phyloP scores from a whole-genome alignment of 2,113 vertebrate genomes.

The Sphyrna mokarran region DNA sequence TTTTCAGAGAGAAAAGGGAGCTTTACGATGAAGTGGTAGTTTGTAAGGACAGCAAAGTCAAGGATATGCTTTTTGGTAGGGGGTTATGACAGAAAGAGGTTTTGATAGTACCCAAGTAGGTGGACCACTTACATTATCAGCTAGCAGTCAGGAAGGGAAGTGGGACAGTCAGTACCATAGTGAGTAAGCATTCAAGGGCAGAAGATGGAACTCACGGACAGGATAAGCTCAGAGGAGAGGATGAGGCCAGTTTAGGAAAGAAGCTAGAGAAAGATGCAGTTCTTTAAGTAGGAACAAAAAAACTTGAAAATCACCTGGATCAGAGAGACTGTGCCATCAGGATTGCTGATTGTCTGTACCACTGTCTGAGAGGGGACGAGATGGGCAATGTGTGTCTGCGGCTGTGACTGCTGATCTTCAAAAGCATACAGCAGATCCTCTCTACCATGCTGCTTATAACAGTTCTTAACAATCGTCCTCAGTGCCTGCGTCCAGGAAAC shows the following conservation, averaged over 20 bases:
- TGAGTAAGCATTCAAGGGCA: background rate
- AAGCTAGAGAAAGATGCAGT: background rate
- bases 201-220: too few relatives aligned
- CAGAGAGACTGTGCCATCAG: conserved; percentile 92
- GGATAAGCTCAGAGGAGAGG: background rate
- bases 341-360: conserved; percentile 96
- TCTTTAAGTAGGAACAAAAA: background rate
- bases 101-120: background rate
- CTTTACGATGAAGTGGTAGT: too few relatives aligned
- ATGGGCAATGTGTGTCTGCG: conserved; percentile 85
- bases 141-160: background rate
- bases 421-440: conserved; percentile 94
- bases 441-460: conserved; percentile 94
- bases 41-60: background rate
- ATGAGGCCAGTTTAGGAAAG: background rate
- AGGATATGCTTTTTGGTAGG: background rate
- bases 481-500: conserved; percentile 96
- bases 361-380: conserved; percentile 92
- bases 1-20: too few relatives aligned
- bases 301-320: conserved; percentile 74
- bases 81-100: background rate
- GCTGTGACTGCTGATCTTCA: conserved; percentile 80
- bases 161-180: background rate
- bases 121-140: background rate
- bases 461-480: conserved; percentile 95